Base-by-base conservation (phyloP, 2,113 vertebrate species). In the Oreochromis aureus region DNA sequence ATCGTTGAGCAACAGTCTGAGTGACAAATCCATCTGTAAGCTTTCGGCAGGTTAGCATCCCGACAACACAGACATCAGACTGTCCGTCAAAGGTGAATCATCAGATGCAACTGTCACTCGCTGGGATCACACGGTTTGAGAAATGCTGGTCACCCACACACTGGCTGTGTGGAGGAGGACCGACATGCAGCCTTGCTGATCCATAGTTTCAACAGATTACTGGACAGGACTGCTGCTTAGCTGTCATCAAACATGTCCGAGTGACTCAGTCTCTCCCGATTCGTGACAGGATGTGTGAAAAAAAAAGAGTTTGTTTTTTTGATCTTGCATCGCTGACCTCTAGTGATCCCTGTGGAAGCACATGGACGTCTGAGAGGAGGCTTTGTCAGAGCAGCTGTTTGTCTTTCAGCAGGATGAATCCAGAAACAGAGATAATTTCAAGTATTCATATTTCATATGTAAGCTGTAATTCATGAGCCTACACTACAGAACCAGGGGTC, bases 181-280 rank as follows among this genome's bases (percentile, higher is more conserved):
- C 10, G 4, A 51, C 44, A 18, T 2, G 10, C 44, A 53, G 73
- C 27, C 19, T 69, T 22, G 76, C 34, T 86, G 59, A 48, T 73
- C 84, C 89, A 79, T 34, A 84, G 85, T 91, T 93, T 88, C 83
- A 86, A 84, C 90, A 93, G 89, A 92, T 94, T 91, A 89, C 32
- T 89, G 89, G 80, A 85, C 81, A 73, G 80, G 22, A 84, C 76
- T 51, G 24, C 85, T 9, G 58, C 32, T 83, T 30, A 92, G 87
- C 44, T 61, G 76, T 86, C 84, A 32, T 84, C 86, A 69, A 73
- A 80, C 63, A 87, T 56, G 88, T 66, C 83, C 13, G 54, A 81
- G 71, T 96, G 95, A 96, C 86, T 96, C 92, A 96, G 30, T 44
- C 24, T 27, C 86, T 81, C 84, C 92, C 80, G 85, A 93, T 82